These are phyloP conservation scores for Drosophila vallismaia DNA, from an alignment of 2,888 invertebrate species.

Conservation along the genomic window DNA sequence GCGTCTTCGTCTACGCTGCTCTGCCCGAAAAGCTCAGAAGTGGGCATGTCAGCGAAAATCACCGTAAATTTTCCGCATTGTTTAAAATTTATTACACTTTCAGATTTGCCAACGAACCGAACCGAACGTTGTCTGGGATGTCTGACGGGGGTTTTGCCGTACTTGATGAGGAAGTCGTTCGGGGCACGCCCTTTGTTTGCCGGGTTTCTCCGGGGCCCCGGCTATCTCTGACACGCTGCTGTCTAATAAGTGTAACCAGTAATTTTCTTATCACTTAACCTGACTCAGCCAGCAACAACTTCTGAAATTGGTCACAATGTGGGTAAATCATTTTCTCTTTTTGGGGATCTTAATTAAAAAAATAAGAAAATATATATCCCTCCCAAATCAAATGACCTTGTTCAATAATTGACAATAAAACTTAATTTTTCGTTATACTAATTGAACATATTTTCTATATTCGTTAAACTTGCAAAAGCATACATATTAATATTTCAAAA, in stretches of 20 bases:
- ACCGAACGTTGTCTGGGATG: constrained; percentile 5
- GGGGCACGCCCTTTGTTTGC: constrained; percentile 67
- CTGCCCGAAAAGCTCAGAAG: constrained; percentile 69
- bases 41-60: constrained; percentile 78
- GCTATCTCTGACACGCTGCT: constrained; percentile 71
- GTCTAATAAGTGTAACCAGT: constrained; percentile 76
- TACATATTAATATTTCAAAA: neutral
- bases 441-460: neutral
- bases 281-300: constrained; percentile 13
- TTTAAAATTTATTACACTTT: constrained; percentile 79
- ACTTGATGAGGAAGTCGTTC: constrained; percentile 33
- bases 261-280: constrained; percentile 70
- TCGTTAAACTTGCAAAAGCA: neutral
- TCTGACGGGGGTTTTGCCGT: constrained; percentile 19
- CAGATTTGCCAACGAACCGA: constrained; percentile 60
- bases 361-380: neutral
- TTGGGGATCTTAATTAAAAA: neutral
- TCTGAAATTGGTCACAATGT: neutral
- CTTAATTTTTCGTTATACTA: no score
- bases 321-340: neutral
- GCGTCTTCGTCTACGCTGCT: constrained; percentile 27
- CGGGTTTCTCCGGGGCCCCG: constrained; percentile 20
- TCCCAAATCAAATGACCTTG: neutral
- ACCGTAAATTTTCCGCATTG: constrained; percentile 78
- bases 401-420: no score